Conservation (phyloP, 1,140 invertebrate genomes). For the Papilio xuthus region DNA sequence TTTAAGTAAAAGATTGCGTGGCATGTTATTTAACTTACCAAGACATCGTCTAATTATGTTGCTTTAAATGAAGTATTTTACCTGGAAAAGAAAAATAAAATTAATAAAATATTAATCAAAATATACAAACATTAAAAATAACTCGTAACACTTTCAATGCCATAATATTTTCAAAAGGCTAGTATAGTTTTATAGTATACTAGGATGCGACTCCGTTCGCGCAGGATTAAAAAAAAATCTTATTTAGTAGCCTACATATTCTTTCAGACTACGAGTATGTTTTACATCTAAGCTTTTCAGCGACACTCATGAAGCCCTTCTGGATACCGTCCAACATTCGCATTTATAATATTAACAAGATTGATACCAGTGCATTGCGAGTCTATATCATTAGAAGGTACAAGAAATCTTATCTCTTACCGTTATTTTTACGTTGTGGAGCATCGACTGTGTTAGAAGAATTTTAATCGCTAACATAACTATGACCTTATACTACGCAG, state of each 20-base stretch:
- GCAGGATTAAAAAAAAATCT: too few relatives aligned
- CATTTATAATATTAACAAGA: too few relatives aligned
- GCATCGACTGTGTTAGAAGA: neutral
- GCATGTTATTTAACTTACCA: neutral
- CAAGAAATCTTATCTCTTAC: neutral
- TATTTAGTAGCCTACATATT: too few relatives aligned
- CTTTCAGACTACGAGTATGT: too few relatives aligned
- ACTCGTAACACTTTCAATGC: too few relatives aligned
- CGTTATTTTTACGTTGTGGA: neutral
- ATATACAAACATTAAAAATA: neutral
- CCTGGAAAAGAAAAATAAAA: conserved; percentile 1
- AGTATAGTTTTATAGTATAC: too few relatives aligned
- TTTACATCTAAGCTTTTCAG: too few relatives aligned
- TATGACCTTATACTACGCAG: neutral
- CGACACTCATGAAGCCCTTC: too few relatives aligned
- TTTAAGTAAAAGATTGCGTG: neutral
- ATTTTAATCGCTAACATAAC: neutral
- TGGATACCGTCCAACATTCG: too few relatives aligned
- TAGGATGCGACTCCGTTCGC: too few relatives aligned
- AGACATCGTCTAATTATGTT: neutral
- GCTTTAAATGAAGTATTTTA: neutral
- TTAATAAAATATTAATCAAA: neutral
- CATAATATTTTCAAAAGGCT: too few relatives aligned
- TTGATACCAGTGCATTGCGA: too few relatives aligned
- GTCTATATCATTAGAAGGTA: neutral